phyloP scores from a whole-genome alignment of 2,888 invertebrate genomes.

The Oscheius myriophilus region DNA sequence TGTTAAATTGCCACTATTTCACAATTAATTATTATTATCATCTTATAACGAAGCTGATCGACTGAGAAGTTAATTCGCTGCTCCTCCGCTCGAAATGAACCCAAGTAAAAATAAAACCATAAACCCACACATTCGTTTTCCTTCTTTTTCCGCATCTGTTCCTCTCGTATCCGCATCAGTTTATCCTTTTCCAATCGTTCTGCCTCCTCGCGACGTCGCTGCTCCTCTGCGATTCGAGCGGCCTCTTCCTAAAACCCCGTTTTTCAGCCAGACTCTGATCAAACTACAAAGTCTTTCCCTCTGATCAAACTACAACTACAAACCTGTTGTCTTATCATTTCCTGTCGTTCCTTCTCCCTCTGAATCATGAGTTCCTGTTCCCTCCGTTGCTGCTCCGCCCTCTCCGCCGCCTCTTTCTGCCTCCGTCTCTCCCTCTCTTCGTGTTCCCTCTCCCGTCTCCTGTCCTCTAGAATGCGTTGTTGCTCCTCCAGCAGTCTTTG shows the following conservation, averaged over 20 bases:
- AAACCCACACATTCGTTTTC: slow-evolving; percentile 27
- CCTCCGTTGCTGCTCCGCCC: slow-evolving; percentile 22
- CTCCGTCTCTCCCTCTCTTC: slow-evolving; percentile 5
- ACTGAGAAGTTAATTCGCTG: no score
- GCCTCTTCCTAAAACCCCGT: slow-evolving; percentile 27
- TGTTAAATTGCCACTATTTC: no score
- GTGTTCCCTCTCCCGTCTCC: slow-evolving; percentile 30
- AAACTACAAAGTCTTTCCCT: not conserved
- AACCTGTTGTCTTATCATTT: slow-evolving; percentile 24
- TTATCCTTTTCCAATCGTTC: slow-evolving; percentile 34
- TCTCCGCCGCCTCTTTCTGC: slow-evolving; percentile 16
- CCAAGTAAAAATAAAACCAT: no score
- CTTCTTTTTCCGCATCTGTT: slow-evolving; percentile 31
- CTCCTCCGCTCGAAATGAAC: not conserved
- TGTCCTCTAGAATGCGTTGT: slow-evolving; percentile 31
- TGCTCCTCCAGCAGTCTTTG: slow-evolving; percentile 32
- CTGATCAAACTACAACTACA: not conserved
- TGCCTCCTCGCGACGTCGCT: slow-evolving; percentile 31
- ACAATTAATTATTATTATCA: no score
- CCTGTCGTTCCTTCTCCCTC: slow-evolving; percentile 33
- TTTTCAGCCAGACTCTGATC: not conserved
- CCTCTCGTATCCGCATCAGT: slow-evolving; percentile 36
- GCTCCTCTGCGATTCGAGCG: slow-evolving; percentile 32
- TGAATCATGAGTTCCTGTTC: slow-evolving; percentile 22
- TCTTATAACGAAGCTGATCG: no score